Percentiles rank a stretch among this genome's conserved stretches.
Evolutionary conservation across 37 sponge, comb jelly and placozoan genomes (phyloP).

Genomic region (Spongilla lacustris): DNA sequence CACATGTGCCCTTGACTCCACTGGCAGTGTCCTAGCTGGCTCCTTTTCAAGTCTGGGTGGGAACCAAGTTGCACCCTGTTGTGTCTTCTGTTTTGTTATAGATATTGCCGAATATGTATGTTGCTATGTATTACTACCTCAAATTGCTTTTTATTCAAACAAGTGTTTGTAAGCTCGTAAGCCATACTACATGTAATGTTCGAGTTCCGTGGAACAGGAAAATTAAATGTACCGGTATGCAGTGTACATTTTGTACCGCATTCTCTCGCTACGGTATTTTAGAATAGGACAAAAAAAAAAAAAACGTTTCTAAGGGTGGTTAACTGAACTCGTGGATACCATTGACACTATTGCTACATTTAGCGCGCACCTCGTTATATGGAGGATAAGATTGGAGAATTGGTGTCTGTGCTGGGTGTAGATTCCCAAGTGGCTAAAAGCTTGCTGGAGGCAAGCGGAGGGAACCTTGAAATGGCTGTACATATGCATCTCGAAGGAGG

Average conservation of each 20-base stretch:
- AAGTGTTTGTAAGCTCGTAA: too few relatives aligned
- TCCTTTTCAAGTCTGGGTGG: not conserved
- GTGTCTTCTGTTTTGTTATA: too few relatives aligned
- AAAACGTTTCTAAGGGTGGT: too few relatives aligned
- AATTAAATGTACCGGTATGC: too few relatives aligned
- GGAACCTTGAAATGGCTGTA: constrained; percentile 78
- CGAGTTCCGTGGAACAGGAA: too few relatives aligned
- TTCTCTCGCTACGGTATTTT: not conserved
- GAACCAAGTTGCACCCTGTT: not conserved
- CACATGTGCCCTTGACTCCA: not conserved
- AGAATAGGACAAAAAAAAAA: not conserved
- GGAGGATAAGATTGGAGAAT: constrained; percentile 44
- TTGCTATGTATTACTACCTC: too few relatives aligned
- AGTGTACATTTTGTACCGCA: too few relatives aligned
- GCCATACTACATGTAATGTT: too few relatives aligned
- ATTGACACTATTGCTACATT: not conserved
- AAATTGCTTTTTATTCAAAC: too few relatives aligned
- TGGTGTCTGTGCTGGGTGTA: constrained; percentile 65
- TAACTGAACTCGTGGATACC: not conserved
- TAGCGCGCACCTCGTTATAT: constrained; percentile 5
- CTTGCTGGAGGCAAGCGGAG: constrained; percentile 67
- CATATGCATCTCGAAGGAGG: constrained; percentile 72
- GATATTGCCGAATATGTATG: too few relatives aligned
- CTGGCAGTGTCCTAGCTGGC: not conserved
- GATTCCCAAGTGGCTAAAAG: constrained; percentile 49